Conservation (phyloP, 2,797 vertebrate species). For the Clarias fuscus region DNA sequence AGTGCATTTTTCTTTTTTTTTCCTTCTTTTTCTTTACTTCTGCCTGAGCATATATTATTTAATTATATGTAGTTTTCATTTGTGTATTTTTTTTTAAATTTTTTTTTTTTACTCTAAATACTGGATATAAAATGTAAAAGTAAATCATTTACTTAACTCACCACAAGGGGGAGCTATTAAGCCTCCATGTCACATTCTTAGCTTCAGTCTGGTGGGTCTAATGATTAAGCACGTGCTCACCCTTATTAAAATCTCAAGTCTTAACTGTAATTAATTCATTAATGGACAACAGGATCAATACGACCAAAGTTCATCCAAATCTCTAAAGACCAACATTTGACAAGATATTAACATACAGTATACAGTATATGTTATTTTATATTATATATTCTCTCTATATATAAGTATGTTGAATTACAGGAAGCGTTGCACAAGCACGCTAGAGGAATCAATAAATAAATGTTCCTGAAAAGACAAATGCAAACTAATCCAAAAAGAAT, state of each 20-base stretch:
- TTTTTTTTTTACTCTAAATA: neutral
- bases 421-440: neutral
- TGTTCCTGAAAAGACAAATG: neutral
- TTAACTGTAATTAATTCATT: neutral
- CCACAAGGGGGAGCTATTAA: conserved; percentile 35
- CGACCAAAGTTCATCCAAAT: neutral
- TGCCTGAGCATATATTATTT: too few species aligned
- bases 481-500: neutral
- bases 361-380: too few species aligned
- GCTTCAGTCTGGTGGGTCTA: neutral
- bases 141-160: neutral
- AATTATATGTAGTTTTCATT: neutral
- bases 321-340: neutral
- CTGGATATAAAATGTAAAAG: neutral
- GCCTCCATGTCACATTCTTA: neutral
- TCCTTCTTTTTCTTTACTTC: too few species aligned
- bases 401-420: neutral
- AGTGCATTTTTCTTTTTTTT: too few species aligned
- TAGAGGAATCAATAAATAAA: neutral
- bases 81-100: too few species aligned
- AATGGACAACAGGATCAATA: neutral
- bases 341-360: too few species aligned
- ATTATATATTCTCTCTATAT: too few species aligned
- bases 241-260: neutral
- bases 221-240: neutral